Conservation (phyloP, 2,888 invertebrate genomes). For the Melitaea athalia region DNA sequence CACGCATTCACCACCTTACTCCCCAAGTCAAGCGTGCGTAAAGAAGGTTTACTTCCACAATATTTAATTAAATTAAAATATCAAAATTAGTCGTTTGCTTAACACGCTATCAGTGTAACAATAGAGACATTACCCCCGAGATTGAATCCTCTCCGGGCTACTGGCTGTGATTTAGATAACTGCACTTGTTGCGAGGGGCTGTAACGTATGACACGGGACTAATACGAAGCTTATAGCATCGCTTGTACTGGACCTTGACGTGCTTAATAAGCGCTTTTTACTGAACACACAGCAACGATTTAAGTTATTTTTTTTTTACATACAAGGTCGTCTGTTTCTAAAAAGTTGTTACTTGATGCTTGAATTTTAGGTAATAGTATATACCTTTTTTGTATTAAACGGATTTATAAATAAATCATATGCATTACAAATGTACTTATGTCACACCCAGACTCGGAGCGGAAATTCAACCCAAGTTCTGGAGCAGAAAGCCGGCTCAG, state of each 20-base stretch:
- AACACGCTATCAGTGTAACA: slow-evolving; percentile 52
- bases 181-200: slow-evolving; percentile 68
- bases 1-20: too few species aligned
- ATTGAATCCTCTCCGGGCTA: slow-evolving; percentile 65
- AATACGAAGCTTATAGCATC: slow-evolving; percentile 65
- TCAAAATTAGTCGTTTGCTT: slow-evolving; percentile 54
- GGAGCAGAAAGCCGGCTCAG: too few species aligned
- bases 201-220: slow-evolving; percentile 67
- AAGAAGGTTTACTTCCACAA: background rate
- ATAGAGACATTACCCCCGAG: slow-evolving; percentile 63
- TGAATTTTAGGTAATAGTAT: too few species aligned
- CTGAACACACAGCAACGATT: background rate
- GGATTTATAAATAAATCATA: too few species aligned
- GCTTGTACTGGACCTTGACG: slow-evolving; percentile 44
- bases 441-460: too few species aligned
- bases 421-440: too few species aligned
- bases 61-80: slow-evolving; percentile 36
- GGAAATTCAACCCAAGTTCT: too few species aligned
- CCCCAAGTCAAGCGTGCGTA: too few species aligned
- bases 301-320: too few species aligned
- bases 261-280: slow-evolving; percentile 10
- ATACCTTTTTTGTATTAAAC: too few species aligned
- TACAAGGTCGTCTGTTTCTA: too few species aligned
- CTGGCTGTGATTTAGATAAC: slow-evolving; percentile 75
- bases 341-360: too few species aligned